A percentile compares a stretch with the other conserved stretches of the same genome.
Evolutionary conservation across 2,888 invertebrate species (phyloP).

Genomic region (Ophion slaviceki): DNA sequence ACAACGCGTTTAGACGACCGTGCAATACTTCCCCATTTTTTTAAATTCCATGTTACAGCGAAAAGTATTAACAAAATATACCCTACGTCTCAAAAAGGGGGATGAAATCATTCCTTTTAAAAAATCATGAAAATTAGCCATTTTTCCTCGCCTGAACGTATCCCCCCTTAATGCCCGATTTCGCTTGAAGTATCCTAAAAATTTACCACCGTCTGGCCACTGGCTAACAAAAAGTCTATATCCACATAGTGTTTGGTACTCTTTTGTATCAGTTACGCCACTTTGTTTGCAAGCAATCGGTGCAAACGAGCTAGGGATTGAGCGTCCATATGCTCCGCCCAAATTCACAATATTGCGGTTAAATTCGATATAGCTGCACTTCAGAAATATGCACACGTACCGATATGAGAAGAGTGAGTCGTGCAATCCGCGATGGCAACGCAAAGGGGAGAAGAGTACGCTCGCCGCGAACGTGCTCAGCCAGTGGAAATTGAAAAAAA

Average conservation of each 20-base stretch:
- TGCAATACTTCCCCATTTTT: too few species aligned
- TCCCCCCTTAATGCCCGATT: too few species aligned
- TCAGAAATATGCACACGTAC: slow-evolving; percentile 3
- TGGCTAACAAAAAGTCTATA: neutral
- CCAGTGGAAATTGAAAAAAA: slow-evolving; percentile 32
- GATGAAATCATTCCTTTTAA: too few species aligned
- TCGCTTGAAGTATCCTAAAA: too few species aligned
- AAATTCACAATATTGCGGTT: slow-evolving; percentile 65
- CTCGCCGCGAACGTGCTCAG: slow-evolving; percentile 20
- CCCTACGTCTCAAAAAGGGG: too few species aligned
- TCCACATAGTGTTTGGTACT: neutral
- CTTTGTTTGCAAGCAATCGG: neutral
- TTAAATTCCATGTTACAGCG: too few species aligned
- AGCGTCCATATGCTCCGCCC: slow-evolving; percentile 52
- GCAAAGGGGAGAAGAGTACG: slow-evolving; percentile 4
- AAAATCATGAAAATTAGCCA: too few species aligned
- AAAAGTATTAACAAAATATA: too few species aligned
- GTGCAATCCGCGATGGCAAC: slow-evolving; percentile 24
- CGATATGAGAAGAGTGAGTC: neutral
- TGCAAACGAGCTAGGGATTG: neutral
- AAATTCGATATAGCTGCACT: slow-evolving; percentile 49
- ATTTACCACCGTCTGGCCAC: neutral
- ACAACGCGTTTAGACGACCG: too few species aligned
- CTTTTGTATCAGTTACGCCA: neutral
- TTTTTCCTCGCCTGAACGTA: too few species aligned